Base-by-base conservation (phyloP, 2,888 invertebrate genomes). In the Azorinus chamasolen region DNA sequence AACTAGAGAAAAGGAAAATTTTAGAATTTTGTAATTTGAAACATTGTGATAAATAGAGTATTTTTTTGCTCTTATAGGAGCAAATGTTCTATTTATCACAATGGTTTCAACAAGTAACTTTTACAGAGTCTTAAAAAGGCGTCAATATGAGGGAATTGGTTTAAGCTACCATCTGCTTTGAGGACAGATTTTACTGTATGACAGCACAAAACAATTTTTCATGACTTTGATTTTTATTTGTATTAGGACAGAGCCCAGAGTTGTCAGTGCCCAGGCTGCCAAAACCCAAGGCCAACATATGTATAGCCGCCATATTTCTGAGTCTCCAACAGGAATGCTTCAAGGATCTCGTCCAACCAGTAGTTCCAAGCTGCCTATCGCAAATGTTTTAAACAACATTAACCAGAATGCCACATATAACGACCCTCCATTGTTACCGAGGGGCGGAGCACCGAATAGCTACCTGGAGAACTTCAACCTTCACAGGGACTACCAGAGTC, bases 401-500 rank as follows among this genome's bases (percentile, higher is more conserved):
- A 83, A 78, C 53, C 71, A 79, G 41, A 82, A 73, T 41, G 57
- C 66, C 5, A 57, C 58, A n/a, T 55, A 61, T 39, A 50, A 39
- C 39, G 78, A 78, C 20, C 85, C 86, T 0, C 84, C 85, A 2
- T 43, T 84, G 22, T 77, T 85, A 41, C 75, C 78, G 48, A 71
- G 86, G 25, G 82, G 84, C 27, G 77, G n/a, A n/a, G 78, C 83
- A 8, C 76, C 83, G 2, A 51, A 66, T 32, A 74, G 78, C 43
- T 84, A 83, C 64, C 54, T 53, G 4, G 69, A 87, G 8, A 71
- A 83, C 57, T 63, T 89, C 14, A 89, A 89, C 57, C 70, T 87
- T 55, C 88, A 88, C 57, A 87, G 87, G 14, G 82, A 83, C 37
- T 88, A 88, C 71, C 87, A 88, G 62, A 87, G 85, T 50, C 83